Evolutionary conservation across 2,888 invertebrate species (phyloP), one percentile per base, ranked within the genome.

Genomic region (Trissolcus japonicus): DNA sequence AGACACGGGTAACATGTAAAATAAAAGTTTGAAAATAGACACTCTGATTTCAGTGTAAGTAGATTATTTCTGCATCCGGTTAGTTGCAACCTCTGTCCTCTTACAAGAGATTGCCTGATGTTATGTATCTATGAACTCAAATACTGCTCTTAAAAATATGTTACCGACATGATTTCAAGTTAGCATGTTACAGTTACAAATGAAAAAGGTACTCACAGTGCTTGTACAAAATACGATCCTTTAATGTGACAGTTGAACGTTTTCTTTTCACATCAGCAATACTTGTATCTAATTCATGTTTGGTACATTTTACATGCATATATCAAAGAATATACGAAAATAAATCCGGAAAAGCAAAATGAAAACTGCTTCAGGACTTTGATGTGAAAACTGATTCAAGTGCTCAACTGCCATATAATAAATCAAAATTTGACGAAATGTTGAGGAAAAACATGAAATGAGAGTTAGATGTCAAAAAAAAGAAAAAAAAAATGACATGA

Each of bases 101-200:
- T 4, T 4, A 72, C 67, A 59, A 67, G 71, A 78, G 75, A 78
- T 78, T 74, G 63, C 69, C 66, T 75, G 71, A 78, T 78, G 78
- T 61, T 72, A 25, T 25, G 25, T 25, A 25, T 4, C 74, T 63
- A 71, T 71, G 75, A 71, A 75, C 71, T 69, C 73, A 78, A 78
- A 78, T 75, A 72, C 78, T 69, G 71, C 74, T 78, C 69, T 74
- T 61, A 57, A 66, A 78, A 73, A 74, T 73, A 71, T 65, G 74
- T 69, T 74, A 66, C 74, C 74, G 51, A 55, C 78, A 50, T 69
- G 74, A 78, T 78, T 78, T 78, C 66, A 71, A 54, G 66, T 71
- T 74, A 66, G 69, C 59, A 62, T 69, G 25, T 25, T 25, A 25
- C 25, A 25, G 25, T 25, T 25, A 78, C 65, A 78, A 69, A 78